phyloP scores from a whole-genome alignment of 2,113 vertebrate species.

The Pedionomus torquatus region DNA sequence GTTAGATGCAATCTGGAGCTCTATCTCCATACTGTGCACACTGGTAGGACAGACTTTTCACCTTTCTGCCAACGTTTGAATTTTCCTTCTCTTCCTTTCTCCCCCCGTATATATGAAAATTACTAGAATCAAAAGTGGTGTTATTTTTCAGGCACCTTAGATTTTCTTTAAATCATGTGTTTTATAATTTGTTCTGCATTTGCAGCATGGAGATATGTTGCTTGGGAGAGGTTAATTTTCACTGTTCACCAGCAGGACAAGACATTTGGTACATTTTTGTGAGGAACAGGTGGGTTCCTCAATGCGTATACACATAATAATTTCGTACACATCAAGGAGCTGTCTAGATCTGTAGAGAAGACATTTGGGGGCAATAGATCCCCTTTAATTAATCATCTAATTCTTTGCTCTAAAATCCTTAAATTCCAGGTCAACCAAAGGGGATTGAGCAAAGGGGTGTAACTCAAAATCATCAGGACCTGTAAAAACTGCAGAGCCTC shows the following conservation, averaged over 20 bases:
- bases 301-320: neutral
- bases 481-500: neutral
- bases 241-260: neutral
- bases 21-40: slow-evolving; percentile 70
- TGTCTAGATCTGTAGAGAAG: neutral
- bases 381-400: neutral
- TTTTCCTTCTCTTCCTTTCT: neutral
- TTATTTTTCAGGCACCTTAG: neutral
- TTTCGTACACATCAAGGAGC: neutral
- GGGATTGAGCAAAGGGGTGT: neutral
- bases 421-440: neutral
- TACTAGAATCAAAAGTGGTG: neutral
- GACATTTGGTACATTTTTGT: neutral
- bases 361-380: neutral
- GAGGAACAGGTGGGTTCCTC: neutral
- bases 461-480: neutral
- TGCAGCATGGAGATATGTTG: neutral
- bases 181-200: neutral
- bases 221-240: neutral
- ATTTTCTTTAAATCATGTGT: neutral
- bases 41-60: slow-evolving; percentile 38
- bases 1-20: slow-evolving; percentile 73
- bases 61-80: neutral
- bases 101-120: neutral
- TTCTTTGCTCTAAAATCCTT: neutral